Percentiles rank a stretch among this genome's conserved stretches.
phyloP scores from a whole-genome alignment of 1,140 invertebrate species.

The Pemphigus obesinymphae region DNA sequence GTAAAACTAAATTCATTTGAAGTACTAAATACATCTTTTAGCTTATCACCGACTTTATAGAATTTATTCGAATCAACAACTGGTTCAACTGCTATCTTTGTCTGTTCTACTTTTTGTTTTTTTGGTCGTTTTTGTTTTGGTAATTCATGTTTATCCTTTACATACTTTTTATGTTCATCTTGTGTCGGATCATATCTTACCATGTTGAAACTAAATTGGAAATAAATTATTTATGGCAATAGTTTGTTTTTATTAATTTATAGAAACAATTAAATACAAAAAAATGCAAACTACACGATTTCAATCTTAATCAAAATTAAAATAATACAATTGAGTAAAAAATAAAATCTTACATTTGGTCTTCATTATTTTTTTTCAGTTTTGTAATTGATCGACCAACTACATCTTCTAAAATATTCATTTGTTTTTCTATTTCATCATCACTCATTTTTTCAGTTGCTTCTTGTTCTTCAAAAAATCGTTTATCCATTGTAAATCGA shows the following conservation, averaged over 20 bases:
- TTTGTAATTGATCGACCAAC: conserved; percentile 13
- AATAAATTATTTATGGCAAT: background rate
- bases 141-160: conserved; percentile 27
- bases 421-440: conserved; percentile 37
- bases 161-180: conserved; percentile 30
- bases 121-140: conserved; percentile 23
- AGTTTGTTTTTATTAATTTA: background rate
- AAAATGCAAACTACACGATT: background rate
- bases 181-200: conserved; percentile 36
- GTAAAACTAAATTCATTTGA: conserved; percentile 25
- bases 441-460: conserved; percentile 20
- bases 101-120: conserved; percentile 11
- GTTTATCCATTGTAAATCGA: conserved; percentile 15
- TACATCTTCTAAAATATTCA: conserved; percentile 35
- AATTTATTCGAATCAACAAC: conserved; percentile 20
- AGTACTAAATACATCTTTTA: conserved; percentile 29
- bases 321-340: background rate
- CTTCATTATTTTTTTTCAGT: background rate
- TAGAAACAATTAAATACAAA: background rate
- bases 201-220: conserved; percentile 30
- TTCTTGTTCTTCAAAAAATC: conserved; percentile 38
- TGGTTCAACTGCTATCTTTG: background rate
- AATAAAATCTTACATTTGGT: background rate
- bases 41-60: conserved; percentile 24
- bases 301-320: background rate